These are phyloP conservation scores for Stenurella melanura DNA, from an alignment of 2,888 invertebrate genomes.

Conservation along the genomic window DNA sequence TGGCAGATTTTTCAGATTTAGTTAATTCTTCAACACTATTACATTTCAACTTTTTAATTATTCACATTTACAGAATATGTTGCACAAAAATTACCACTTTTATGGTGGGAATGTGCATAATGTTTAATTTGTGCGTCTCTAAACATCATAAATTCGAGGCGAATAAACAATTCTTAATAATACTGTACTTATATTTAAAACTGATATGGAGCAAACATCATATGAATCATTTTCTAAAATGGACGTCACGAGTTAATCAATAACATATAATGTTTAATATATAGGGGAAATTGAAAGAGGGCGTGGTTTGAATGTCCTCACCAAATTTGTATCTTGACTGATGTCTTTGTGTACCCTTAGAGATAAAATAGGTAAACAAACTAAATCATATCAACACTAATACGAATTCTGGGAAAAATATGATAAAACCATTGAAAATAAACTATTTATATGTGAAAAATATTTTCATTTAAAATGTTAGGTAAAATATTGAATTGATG, in stretches of 20 bases:
- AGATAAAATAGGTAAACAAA: conserved; percentile 40
- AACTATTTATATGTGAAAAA: background rate
- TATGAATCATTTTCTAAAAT: conserved; percentile 27
- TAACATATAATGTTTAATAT: conserved; percentile 35
- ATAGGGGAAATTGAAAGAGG: conserved; percentile 36
- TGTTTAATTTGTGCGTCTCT: no score
- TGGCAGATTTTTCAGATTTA: no score
- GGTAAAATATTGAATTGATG: background rate
- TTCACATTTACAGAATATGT: no score
- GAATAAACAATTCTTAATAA: no score
- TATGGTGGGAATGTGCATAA: no score
- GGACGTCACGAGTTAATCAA: conserved; percentile 37
- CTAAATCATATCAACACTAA: conserved; percentile 8
- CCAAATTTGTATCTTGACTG: conserved; percentile 40
- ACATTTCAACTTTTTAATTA: no score
- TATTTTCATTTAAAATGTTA: background rate
- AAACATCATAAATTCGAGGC: no score
- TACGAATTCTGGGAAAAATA: conserved; percentile 22
- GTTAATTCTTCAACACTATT: no score
- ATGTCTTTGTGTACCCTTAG: conserved; percentile 34
- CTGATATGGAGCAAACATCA: background rate
- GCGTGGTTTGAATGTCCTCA: conserved; percentile 35
- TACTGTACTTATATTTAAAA: background rate
- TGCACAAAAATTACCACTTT: no score
- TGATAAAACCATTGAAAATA: conserved; percentile 24